Evolutionary conservation across 2,113 vertebrate species (phyloP), one percentile per base, ranked within the genome.

Genomic region (Pao palembangensis): DNA sequence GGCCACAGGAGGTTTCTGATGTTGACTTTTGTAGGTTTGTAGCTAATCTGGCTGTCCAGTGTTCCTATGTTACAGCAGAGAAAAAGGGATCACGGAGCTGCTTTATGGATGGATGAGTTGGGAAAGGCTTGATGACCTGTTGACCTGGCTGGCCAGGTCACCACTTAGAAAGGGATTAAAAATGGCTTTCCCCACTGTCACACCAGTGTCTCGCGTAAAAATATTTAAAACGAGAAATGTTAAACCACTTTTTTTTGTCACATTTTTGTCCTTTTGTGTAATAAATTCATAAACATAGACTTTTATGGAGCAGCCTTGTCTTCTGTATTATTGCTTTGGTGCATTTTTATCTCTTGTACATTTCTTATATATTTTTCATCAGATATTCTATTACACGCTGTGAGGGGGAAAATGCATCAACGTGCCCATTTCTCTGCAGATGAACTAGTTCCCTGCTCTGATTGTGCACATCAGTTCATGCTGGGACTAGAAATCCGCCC

Each of bases 61-160:
- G 55, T 54, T 48, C 28, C 14, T 31, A 42, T 19, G 42, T 14
- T 55, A 67, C 44, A 58, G 21, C 42, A 54, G 54, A 68, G 49
- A 3, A 47, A 69, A 67, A 69, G 61, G 64, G 67, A 64, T 69
- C 25, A 28, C 16, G 28, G 57, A 59, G 51, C 44, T 50, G 48
- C 59, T 38, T 12, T 49, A 64, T 59, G 64, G 72, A 49, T 73
- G 66, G 66, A 18, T 1, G 16, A 20, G 69, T 66, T 56, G 43
- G 51, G 58, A 69, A 70, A 67, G 63, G 69, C 21, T 53, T 63
- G 64, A 61, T 69, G 57, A 75, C 76, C 34, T 38, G 11, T 64
- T 71, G 69, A 75, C 67, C 90, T 91, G 90, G 91, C 91, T 79
- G 91, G 90, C 88, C 91, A 83, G 90, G 85, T 75, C 81, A 83